phyloP scores from a whole-genome alignment of 53 echinoderm and acorn worm genomes.

The Echinarachnius parma region DNA sequence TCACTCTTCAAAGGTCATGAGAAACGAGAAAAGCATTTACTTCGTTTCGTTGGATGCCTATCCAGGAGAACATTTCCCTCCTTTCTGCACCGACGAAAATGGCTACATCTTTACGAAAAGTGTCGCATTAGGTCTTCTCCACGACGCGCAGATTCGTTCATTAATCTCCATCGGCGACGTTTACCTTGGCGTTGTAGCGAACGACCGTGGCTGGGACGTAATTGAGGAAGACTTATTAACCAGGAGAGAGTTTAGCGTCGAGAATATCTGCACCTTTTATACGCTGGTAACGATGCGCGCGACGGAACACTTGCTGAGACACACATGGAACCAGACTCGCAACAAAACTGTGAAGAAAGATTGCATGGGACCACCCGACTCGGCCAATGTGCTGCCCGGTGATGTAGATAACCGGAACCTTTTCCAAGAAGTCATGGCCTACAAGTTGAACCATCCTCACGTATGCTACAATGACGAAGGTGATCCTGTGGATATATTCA shows the following conservation, averaged over 20 bases:
- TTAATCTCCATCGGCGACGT: constrained; percentile 73
- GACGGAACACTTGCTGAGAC: constrained; percentile 13
- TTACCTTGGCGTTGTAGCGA: constrained; percentile 58
- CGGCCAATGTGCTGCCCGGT: constrained; percentile 40
- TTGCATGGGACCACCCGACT: constrained; percentile 32
- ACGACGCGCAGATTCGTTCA: neutral
- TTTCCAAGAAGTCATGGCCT: constrained; percentile 22
- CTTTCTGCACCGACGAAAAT: constrained; percentile 46
- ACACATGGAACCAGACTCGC: neutral
- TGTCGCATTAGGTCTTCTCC: constrained; percentile 5
- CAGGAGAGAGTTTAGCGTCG: constrained; percentile 29
- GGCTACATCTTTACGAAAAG: constrained; percentile 16
- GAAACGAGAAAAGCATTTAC: neutral
- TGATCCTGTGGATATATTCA: constrained; percentile 19
- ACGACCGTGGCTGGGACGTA: constrained; percentile 58
- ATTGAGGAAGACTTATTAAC: constrained; percentile 61
- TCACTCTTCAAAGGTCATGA: neutral
- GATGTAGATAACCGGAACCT: constrained; percentile 26
- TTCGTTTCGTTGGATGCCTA: constrained; percentile 10
- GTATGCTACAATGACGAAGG: constrained; percentile 17
- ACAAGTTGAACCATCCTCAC: constrained; percentile 13
- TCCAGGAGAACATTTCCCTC: neutral
- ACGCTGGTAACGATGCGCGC: constrained; percentile 61
- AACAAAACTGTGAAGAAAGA: constrained; percentile 6
- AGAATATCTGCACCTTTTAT: constrained; percentile 52